Evolutionary conservation across 2,113 vertebrate species (phyloP).

Genomic region (Dinomys branickii): DNA sequence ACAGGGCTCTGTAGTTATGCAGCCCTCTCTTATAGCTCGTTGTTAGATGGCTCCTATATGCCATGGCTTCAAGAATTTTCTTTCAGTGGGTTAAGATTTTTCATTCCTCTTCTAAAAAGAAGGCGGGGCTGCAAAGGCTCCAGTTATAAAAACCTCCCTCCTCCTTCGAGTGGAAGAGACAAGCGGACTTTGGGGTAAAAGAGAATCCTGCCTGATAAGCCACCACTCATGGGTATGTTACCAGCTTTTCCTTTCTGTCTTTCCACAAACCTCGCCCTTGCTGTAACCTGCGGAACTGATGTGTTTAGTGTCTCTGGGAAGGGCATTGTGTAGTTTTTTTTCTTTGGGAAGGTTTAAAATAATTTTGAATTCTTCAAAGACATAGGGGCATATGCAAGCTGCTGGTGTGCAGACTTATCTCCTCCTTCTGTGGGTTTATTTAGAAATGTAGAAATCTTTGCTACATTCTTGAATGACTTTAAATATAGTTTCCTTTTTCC

Average conservation of each 20-base stretch:
- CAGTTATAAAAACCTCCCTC: conserved; percentile 65
- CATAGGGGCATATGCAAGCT: not conserved
- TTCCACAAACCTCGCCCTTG: not conserved
- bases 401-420: too few relatives aligned
- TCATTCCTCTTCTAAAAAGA: conserved; percentile 28
- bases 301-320: rapidly evolving
- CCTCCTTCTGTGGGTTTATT: not conserved
- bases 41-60: not conserved
- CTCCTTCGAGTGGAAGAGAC: not conserved
- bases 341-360: not conserved
- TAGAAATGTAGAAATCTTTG: not conserved
- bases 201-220: not conserved
- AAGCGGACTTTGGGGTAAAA: not conserved
- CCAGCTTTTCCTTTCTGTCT: not conserved
- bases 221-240: conserved; percentile 59
- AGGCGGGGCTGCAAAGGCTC: conserved; percentile 67
- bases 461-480: not conserved
- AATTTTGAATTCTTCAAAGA: not conserved
- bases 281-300: not conserved
- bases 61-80: not conserved
- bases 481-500: not conserved
- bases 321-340: not conserved
- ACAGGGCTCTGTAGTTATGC: not conserved
- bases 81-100: not conserved
- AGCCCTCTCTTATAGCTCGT: rapidly evolving